A percentile compares a stretch with the other conserved stretches of the same genome.
These are phyloP conservation scores for Drosophila subsilvestris DNA, from an alignment of 2,888 invertebrate genomes.

Conservation along the genomic window DNA sequence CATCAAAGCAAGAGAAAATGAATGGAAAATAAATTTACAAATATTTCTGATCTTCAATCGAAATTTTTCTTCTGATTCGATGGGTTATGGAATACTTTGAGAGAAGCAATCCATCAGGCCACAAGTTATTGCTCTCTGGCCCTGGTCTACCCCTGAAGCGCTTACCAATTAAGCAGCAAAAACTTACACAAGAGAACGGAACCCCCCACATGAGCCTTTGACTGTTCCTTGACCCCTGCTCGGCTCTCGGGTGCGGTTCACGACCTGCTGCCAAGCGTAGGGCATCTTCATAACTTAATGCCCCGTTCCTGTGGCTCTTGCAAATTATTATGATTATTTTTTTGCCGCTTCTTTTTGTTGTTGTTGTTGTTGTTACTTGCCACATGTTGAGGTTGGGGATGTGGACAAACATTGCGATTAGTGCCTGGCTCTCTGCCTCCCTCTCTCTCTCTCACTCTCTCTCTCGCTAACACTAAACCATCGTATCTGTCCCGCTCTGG, in stretches of 20 bases:
- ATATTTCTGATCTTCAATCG: neutral
- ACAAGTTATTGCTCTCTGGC: neutral
- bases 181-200: neutral
- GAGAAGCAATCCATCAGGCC: no score
- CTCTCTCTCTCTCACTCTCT: conserved; percentile 5
- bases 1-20: no score
- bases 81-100: neutral
- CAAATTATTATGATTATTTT: conserved; percentile 61
- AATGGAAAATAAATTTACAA: neutral
- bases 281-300: conserved; percentile 57
- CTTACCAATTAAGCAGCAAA: neutral
- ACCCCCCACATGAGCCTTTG: conserved; percentile 2
- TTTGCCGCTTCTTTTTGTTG: conserved; percentile 4
- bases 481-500: conserved; percentile 15
- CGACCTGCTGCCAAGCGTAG: conserved; percentile 39
- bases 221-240: conserved; percentile 42
- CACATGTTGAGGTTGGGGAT: conserved; percentile 41
- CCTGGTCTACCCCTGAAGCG: neutral
- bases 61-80: neutral
- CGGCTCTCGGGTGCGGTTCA: neutral
- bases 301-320: conserved; percentile 45
- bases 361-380: neutral
- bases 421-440: conserved; percentile 34
- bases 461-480: no score
- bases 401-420: conserved; percentile 68